Percentiles rank a stretch among this genome's conserved stretches.
phyloP scores from a whole-genome alignment of 2,888 invertebrate species.

The Andrena fulva region DNA sequence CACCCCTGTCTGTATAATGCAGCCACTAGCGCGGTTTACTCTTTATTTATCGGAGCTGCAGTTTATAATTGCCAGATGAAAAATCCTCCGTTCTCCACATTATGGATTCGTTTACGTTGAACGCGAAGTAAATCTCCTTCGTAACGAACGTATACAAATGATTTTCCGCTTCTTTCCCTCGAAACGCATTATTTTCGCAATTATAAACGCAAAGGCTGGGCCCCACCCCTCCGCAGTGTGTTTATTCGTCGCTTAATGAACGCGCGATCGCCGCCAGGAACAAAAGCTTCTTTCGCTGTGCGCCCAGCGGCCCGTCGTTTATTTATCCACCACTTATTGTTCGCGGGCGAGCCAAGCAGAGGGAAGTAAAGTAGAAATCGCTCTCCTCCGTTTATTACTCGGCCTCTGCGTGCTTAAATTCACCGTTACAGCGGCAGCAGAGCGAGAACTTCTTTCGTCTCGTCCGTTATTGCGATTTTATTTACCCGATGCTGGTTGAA shows the following conservation, averaged over 20 bases:
- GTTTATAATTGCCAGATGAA: neutral
- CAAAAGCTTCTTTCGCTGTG: constrained; percentile 23
- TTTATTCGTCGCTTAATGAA: constrained; percentile 40
- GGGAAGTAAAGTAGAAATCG: constrained; percentile 40
- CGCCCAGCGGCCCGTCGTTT: constrained; percentile 27
- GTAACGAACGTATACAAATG: neutral
- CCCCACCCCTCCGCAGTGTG: neutral
- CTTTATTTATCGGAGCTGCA: neutral
- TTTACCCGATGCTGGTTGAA: constrained; percentile 8
- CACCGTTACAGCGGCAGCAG: constrained; percentile 24
- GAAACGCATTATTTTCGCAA: constrained; percentile 10
- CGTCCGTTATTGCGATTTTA: neutral
- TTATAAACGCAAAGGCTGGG: neutral
- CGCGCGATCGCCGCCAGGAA: constrained; percentile 22
- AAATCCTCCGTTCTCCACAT: neutral
- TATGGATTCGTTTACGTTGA: neutral
- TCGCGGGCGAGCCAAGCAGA: neutral
- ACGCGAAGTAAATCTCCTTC: constrained; percentile 9
- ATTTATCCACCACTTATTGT: constrained; percentile 46
- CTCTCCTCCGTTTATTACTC: constrained; percentile 30
- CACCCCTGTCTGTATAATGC: neutral
- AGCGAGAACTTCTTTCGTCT: constrained; percentile 37
- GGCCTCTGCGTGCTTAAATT: constrained; percentile 17
- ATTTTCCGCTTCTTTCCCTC: neutral
- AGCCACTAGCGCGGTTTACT: neutral